Evolutionary conservation across 2,797 vertebrate species (phyloP).

Genomic region (Hyperoplus immaculatus): DNA sequence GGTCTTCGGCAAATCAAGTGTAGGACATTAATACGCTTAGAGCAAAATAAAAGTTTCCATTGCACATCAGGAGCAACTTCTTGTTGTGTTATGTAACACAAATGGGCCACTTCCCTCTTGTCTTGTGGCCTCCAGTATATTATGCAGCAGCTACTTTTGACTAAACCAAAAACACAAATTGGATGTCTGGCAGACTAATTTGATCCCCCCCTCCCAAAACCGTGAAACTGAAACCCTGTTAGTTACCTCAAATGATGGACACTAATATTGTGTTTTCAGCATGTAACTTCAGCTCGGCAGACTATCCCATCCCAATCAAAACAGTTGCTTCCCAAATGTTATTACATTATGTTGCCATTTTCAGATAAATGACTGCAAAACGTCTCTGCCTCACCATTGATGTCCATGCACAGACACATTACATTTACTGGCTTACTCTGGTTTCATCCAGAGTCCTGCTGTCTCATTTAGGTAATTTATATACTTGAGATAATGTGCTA

Average conservation of each 20-base stretch:
- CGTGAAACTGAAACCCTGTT: slow-evolving; percentile 87
- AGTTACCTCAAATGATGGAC: slow-evolving; percentile 86
- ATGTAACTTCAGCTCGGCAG: slow-evolving; percentile 83
- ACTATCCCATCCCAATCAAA: slow-evolving; percentile 88
- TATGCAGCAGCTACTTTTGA: slow-evolving; percentile 82
- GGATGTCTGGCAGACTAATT: slow-evolving; percentile 89
- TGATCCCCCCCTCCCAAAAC: slow-evolving; percentile 82
- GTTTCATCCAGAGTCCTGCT: slow-evolving; percentile 73
- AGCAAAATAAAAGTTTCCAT: slow-evolving; percentile 68
- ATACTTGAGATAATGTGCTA: slow-evolving; percentile 74
- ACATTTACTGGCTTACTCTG: slow-evolving; percentile 76
- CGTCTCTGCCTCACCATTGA: slow-evolving; percentile 73
- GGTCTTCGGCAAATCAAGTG: slow-evolving; percentile 46
- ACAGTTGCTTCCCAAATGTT: slow-evolving; percentile 86
- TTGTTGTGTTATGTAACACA: slow-evolving; percentile 66
- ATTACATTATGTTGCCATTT: slow-evolving; percentile 89
- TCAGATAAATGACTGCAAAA: slow-evolving; percentile 86
- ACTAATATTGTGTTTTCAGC: slow-evolving; percentile 86
- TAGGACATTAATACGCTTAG: slow-evolving; percentile 40
- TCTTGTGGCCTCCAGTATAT: slow-evolving; percentile 77
- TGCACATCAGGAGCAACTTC: slow-evolving; percentile 41
- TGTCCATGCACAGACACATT: slow-evolving; percentile 80
- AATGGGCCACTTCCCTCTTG: slow-evolving; percentile 69
- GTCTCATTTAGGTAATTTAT: slow-evolving; percentile 73
- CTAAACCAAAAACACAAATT: slow-evolving; percentile 88